phyloP scores from a whole-genome alignment of 2,113 vertebrate genomes.

The Rhynchomys soricoides region DNA sequence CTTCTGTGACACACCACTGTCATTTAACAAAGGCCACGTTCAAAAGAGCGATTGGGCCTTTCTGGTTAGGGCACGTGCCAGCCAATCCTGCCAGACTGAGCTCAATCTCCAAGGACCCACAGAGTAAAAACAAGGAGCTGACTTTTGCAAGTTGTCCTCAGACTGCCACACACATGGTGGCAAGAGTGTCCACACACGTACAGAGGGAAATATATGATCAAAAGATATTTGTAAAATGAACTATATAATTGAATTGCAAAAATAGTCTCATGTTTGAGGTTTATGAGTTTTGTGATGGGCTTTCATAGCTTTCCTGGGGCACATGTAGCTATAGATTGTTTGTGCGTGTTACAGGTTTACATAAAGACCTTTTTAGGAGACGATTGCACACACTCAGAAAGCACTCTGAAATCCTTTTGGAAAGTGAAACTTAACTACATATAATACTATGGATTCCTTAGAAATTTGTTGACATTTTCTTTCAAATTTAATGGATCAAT shows the following conservation, averaged over 20 bases:
- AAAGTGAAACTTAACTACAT: not conserved
- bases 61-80: not conserved
- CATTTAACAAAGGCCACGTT: not conserved
- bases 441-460: not conserved
- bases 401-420: not conserved
- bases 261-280: not conserved
- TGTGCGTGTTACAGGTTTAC: not conserved
- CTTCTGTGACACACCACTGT: not conserved
- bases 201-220: not conserved
- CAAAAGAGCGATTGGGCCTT: not conserved
- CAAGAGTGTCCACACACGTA: not conserved
- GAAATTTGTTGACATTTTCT: not conserved
- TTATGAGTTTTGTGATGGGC: not conserved
- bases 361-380: not conserved
- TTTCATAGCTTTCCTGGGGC: not conserved
- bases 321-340: not conserved
- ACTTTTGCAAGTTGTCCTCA: not conserved
- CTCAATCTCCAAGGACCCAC: not conserved
- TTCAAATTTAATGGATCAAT: not conserved
- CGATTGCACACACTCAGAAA: not conserved
- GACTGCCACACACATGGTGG: not conserved
- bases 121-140: not conserved
- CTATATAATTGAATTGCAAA: not conserved
- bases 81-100: not conserved
- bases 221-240: not conserved